These are phyloP conservation scores for Metaphire vulgaris DNA, from an alignment of 1,140 invertebrate species.

Conservation along the genomic window DNA sequence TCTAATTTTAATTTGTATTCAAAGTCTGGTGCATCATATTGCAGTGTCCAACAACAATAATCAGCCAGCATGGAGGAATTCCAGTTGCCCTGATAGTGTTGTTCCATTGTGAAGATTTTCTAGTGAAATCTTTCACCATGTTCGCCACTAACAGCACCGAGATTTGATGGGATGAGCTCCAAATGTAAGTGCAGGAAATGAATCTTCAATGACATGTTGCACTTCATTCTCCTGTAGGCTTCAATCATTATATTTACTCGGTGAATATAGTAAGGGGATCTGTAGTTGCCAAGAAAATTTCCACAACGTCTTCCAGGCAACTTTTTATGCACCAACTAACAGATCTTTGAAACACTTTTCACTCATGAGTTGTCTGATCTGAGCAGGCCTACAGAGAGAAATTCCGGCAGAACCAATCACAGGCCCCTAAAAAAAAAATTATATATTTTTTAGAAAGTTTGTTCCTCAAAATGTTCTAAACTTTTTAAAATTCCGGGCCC, in stretches of 20 bases:
- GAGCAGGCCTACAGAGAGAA: too few species aligned
- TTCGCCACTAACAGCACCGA: not conserved
- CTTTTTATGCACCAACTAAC: not conserved
- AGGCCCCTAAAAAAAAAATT: too few species aligned
- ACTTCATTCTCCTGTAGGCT: not conserved
- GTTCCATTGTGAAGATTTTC: not conserved
- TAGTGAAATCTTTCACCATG: not conserved
- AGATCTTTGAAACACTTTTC: not conserved
- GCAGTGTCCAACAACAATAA: not conserved
- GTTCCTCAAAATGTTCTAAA: too few species aligned
- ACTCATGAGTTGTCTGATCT: not conserved
- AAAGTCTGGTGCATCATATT: too few species aligned
- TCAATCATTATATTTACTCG: not conserved
- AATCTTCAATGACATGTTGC: not conserved
- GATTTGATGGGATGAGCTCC: not conserved
- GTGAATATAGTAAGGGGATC: not conserved
- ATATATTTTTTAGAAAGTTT: too few species aligned
- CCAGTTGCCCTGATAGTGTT: not conserved
- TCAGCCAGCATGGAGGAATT: not conserved
- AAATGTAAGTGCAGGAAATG: not conserved
- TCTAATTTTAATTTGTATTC: too few species aligned
- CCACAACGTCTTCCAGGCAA: not conserved
- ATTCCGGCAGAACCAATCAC: too few species aligned
- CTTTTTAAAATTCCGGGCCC: too few species aligned
- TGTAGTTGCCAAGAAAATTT: slow-evolving; percentile 1